Evolutionary conservation across 1,140 invertebrate species (phyloP).

Genomic region (Aphidius ervi): DNA sequence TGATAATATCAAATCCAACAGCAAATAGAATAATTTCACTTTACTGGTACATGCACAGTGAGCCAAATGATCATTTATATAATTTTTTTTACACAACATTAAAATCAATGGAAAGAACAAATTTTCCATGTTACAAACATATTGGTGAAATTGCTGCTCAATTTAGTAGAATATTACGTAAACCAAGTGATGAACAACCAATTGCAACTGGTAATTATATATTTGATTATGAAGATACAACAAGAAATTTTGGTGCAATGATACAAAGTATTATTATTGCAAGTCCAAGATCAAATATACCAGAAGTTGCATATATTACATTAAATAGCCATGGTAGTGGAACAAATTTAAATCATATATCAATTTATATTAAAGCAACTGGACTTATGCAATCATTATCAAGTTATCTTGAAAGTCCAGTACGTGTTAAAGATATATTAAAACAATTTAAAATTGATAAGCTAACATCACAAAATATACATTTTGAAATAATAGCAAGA

Average conservation of each 20-base stretch:
- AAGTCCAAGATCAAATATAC: slow-evolving; percentile 59
- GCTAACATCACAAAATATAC: slow-evolving; percentile 47
- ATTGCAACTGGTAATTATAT: slow-evolving; percentile 64
- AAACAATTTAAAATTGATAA: slow-evolving; percentile 53
- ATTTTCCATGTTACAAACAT: slow-evolving; percentile 60
- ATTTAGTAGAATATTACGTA: slow-evolving; percentile 55
- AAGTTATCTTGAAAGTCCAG: slow-evolving; percentile 45
- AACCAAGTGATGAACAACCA: slow-evolving; percentile 47
- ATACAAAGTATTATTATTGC: slow-evolving; percentile 59
- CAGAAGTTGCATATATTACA: slow-evolving; percentile 58
- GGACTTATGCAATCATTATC: slow-evolving; percentile 48
- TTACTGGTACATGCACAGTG: slow-evolving; percentile 64
- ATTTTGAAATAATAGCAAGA: slow-evolving; percentile 58
- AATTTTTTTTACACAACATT: slow-evolving; percentile 70
- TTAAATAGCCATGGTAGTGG: slow-evolving; percentile 59
- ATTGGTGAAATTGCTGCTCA: slow-evolving; percentile 59
- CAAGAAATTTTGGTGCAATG: slow-evolving; percentile 59
- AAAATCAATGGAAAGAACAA: slow-evolving; percentile 63
- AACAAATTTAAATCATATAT: slow-evolving; percentile 54
- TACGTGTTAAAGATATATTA: slow-evolving; percentile 52
- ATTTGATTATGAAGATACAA: slow-evolving; percentile 60
- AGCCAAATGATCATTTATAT: slow-evolving; percentile 61
- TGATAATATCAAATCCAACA: slow-evolving; percentile 59
- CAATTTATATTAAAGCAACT: slow-evolving; percentile 58
- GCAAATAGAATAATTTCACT: slow-evolving; percentile 63